phyloP scores from a whole-genome alignment of 2,797 vertebrate genomes.

The Calcarius lapponicus region DNA sequence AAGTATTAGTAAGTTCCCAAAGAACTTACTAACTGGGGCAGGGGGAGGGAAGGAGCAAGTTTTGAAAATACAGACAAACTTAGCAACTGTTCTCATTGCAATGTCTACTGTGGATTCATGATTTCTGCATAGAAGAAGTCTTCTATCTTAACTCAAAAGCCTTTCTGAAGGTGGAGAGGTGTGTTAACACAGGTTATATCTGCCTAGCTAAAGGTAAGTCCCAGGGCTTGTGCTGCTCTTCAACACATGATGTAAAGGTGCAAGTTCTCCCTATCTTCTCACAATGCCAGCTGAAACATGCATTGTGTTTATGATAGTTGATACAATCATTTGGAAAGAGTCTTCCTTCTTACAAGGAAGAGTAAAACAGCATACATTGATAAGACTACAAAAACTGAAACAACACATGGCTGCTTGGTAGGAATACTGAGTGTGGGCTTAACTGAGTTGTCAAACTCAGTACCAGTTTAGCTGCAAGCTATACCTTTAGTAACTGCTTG shows the following conservation, averaged over 20 bases:
- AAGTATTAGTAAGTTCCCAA: neutral
- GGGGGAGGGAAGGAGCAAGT: neutral
- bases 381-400: neutral
- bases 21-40: neutral
- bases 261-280: neutral
- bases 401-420: neutral
- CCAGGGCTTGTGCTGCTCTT: neutral
- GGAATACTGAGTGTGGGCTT: neutral
- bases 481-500: neutral
- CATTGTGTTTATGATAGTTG: neutral
- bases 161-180: neutral
- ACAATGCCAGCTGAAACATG: neutral
- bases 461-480: neutral
- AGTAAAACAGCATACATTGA: neutral
- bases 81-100: neutral
- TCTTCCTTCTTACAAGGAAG: neutral
- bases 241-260: neutral
- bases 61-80: neutral
- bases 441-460: neutral
- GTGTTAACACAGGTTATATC: neutral
- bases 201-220: neutral
- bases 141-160: neutral
- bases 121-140: neutral
- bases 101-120: neutral
- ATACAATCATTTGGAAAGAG: neutral